Evolutionary conservation across 2,797 vertebrate genomes (phyloP).

Genomic region (Sebastes cheni): DNA sequence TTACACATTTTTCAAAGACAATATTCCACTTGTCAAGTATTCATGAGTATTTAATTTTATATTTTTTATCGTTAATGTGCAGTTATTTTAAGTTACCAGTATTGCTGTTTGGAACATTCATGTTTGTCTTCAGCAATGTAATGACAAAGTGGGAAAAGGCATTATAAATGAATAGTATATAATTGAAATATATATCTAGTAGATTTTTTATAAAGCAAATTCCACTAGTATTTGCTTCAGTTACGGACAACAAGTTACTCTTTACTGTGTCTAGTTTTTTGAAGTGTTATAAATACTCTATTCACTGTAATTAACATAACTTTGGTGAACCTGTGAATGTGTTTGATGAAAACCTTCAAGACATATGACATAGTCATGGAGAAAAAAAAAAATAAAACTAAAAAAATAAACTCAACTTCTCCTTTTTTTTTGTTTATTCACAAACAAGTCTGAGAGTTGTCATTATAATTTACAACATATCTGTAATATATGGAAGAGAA

Average conservation of each 20-base stretch:
- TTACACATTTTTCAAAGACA: constrained; percentile 47
- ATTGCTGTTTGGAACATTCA: constrained; percentile 74
- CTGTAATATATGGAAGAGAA: constrained; percentile 53
- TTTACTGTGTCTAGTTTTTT: constrained; percentile 74
- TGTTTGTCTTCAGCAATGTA: constrained; percentile 78
- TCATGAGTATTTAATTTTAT: constrained; percentile 70
- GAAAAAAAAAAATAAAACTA: constrained; percentile 78
- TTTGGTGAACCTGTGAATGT: constrained; percentile 83
- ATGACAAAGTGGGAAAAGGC: constrained; percentile 59
- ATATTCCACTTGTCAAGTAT: constrained; percentile 70
- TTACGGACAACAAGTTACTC: constrained; percentile 55
- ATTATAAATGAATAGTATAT: constrained; percentile 62
- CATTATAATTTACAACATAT: constrained; percentile 54
- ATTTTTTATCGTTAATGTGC: constrained; percentile 80
- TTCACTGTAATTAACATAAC: constrained; percentile 78
- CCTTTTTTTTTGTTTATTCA: constrained; percentile 75
- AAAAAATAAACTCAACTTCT: constrained; percentile 76
- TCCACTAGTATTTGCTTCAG: constrained; percentile 62
- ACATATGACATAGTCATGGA: constrained; percentile 72
- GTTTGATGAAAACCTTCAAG: constrained; percentile 71
- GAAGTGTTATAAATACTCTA: constrained; percentile 76
- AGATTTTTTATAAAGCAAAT: constrained; percentile 73
- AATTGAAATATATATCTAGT: constrained; percentile 57
- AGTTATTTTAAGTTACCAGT: constrained; percentile 77
- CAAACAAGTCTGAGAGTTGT: constrained; percentile 73